Evolutionary conservation across 2,797 vertebrate genomes (phyloP).

Genomic region (Lepidocolaptes lacrymiger): DNA sequence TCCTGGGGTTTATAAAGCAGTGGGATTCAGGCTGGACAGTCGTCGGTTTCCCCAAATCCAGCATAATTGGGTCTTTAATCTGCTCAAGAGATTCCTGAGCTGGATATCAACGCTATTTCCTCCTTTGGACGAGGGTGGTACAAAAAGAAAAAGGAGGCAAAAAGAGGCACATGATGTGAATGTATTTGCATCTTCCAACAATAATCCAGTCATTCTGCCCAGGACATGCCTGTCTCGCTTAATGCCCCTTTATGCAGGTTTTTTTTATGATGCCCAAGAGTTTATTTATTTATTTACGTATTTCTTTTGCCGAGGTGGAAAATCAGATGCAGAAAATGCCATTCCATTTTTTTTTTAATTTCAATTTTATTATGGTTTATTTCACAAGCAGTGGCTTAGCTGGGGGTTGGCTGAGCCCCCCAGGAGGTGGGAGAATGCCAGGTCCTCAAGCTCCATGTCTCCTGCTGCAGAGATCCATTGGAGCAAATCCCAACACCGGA

Average conservation of each 20-base stretch:
- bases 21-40: not conserved
- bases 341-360: not conserved
- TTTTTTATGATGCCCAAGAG: not conserved
- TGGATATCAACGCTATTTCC: accelerated
- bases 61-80: slow-evolving; percentile 13
- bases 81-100: not conserved
- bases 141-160: not conserved
- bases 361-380: not conserved
- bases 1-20: not conserved
- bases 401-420: not conserved
- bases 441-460: not conserved
- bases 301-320: not conserved
- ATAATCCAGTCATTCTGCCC: slow-evolving; percentile 25
- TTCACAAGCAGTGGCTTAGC: not conserved
- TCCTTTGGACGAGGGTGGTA: not conserved
- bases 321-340: not conserved
- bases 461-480: not conserved
- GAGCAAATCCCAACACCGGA: not conserved
- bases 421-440: not conserved
- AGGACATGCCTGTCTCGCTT: not conserved
- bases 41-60: not conserved
- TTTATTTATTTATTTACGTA: not conserved
- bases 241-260: not conserved
- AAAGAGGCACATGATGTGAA: slow-evolving; percentile 14
- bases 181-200: slow-evolving; percentile 55